These are phyloP conservation scores for Corydoras maculifer DNA, from an alignment of 2,113 vertebrate species.

Conservation along the genomic window DNA sequence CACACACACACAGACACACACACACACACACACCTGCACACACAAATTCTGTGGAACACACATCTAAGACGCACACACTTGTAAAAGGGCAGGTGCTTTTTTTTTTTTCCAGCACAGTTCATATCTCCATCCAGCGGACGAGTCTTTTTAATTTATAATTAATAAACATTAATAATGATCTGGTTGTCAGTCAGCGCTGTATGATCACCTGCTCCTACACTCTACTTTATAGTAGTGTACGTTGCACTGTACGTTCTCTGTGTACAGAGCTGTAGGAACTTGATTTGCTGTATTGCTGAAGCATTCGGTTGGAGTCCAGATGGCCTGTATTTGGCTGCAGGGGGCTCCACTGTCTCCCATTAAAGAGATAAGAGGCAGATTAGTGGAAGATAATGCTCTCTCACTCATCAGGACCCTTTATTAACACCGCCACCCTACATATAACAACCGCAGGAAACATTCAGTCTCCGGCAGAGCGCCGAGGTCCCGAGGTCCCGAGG, in stretches of 20 bases:
- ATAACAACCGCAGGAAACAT: neutral
- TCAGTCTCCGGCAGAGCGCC: too few relatives aligned
- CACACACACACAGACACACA: constrained; percentile 20
- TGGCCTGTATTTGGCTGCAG: constrained; percentile 35
- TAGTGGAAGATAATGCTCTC: constrained; percentile 13
- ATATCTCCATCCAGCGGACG: too few relatives aligned
- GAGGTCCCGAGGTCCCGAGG: too few relatives aligned
- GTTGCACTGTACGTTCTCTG: neutral
- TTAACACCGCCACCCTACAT: constrained; percentile 1
- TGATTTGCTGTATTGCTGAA: constrained; percentile 34
- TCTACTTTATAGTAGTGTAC: too few relatives aligned
- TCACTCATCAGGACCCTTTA: constrained; percentile 14
- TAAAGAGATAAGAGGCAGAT: constrained; percentile 4
- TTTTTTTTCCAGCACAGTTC: too few relatives aligned
- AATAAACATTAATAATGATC: too few relatives aligned
- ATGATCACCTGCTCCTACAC: too few relatives aligned
- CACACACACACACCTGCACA: neutral
- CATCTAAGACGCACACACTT: too few relatives aligned
- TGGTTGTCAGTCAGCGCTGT: too few relatives aligned
- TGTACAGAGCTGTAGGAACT: constrained; percentile 4
- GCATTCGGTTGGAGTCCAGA: constrained; percentile 41
- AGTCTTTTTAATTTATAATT: too few relatives aligned
- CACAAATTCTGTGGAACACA: too few relatives aligned
- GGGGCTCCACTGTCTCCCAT: constrained; percentile 7
- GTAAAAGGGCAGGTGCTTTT: too few relatives aligned